Evolutionary conservation across 2,888 invertebrate species (phyloP), one percentile per base, ranked within the genome.

Genomic region (Eubasilissa splendida): DNA sequence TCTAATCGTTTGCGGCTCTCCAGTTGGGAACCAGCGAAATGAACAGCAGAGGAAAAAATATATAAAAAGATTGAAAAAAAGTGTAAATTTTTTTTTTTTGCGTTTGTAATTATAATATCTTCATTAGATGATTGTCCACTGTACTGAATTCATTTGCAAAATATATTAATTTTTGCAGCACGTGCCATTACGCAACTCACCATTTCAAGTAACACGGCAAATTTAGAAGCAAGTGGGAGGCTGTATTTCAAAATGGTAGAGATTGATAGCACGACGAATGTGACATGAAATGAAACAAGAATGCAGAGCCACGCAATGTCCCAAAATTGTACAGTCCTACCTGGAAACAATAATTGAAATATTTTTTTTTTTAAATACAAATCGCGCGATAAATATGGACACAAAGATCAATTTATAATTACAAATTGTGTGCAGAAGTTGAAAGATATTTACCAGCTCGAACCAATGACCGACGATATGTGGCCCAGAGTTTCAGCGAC

Each of bases 141-240:
- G 22, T 22, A 22, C 22, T 22, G 22, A 22, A 22, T 22, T 22
- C 0, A 22, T 22, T 22, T 22, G 22, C 22, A 22, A 22, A 22
- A 22, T 22, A 22, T 22, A 22, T 22, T 22, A 22, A 22, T 22
- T 22, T 22, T 22, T 22, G 1, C 22, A 22, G 22, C 22, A 22
- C 22, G 7, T 2, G 9, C 9, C 9, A 58, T 8, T 10, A 58
- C 4, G 4, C 84, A 22, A 1, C 84, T 85, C 86, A 92, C 93
- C 88, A 93, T 93, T 88, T 94, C 94, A 83, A 90, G 86, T 7
- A 92, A 87, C 33, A 93, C 85, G 42, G 92, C 88, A 7, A 91
- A 85, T 22, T 92, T 87, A 7, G 92, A 92, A 3, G 90, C 92
- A 52, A 91, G 88, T 0, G 93, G 92, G 5, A 94, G 86, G 5